A percentile compares a stretch with the other conserved stretches of the same genome.
phyloP scores from a whole-genome alignment of 2,797 vertebrate genomes.

The Propithecus perrieri region DNA sequence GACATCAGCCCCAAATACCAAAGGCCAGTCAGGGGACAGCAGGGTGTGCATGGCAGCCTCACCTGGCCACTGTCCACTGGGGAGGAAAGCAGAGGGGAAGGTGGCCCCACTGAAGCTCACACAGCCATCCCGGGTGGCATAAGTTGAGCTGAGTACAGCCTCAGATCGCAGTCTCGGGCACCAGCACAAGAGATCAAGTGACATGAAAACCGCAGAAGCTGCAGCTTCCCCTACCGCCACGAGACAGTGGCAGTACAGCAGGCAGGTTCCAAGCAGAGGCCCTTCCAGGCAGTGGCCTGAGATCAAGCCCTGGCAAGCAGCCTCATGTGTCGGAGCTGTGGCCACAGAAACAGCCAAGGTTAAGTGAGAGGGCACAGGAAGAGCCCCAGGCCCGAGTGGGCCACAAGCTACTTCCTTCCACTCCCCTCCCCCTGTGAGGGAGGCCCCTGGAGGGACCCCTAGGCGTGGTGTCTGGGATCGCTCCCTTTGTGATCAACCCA shows the following conservation, averaged over 20 bases:
- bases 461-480: no score
- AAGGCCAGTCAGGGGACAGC: neutral
- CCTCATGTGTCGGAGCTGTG: neutral
- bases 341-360: no score
- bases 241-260: fast-evolving
- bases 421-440: no score
- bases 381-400: neutral
- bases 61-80: neutral
- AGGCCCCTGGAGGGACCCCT: neutral
- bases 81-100: neutral
- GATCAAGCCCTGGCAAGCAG: neutral
- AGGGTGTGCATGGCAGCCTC: neutral
- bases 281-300: no score
- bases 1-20: neutral
- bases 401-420: neutral
- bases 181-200: neutral
- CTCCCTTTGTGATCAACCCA: neutral
- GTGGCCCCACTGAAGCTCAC: neutral
- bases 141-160: neutral
- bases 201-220: neutral
- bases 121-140: neutral
- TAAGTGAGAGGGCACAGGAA: neutral
- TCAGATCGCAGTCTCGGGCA: neutral
- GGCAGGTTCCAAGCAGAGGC: neutral
- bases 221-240: no score